Conservation (phyloP, 2,888 invertebrate species). For the Caenorhabditis doughertyi region DNA sequence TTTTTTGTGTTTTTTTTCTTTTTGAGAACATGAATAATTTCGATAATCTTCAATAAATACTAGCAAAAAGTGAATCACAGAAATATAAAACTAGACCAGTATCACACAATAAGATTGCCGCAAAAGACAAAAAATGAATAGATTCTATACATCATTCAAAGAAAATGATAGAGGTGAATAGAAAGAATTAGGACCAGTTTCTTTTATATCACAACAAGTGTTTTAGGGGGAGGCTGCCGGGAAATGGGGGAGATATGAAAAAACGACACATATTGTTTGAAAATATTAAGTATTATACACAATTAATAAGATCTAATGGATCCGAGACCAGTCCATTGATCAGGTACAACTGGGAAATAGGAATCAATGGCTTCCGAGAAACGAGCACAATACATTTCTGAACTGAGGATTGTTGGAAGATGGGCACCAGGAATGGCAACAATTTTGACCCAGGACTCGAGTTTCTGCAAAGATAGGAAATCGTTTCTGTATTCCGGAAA, state of each 20-base stretch:
- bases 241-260: not conserved
- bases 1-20: not conserved
- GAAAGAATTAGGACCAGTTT: constrained; percentile 8
- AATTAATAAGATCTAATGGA: constrained; percentile 71
- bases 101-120: constrained; percentile 11
- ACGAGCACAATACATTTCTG: constrained; percentile 92
- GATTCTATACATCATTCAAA: not conserved
- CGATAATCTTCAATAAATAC: not conserved
- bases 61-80: constrained; percentile 23
- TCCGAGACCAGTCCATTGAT: constrained; percentile 85
- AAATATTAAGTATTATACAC: constrained; percentile 4
- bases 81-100: constrained; percentile 20
- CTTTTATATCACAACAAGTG: constrained; percentile 13
- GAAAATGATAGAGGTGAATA: not conserved
- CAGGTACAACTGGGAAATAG: constrained; percentile 93
- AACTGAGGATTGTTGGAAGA: constrained; percentile 96
- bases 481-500: no score
- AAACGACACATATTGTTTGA: no score
- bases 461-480: constrained; percentile 75
- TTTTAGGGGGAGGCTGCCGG: not conserved
- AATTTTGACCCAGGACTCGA: constrained; percentile 76
- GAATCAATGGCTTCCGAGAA: constrained; percentile 91
- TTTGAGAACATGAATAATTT: constrained; percentile 15
- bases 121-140: not conserved
- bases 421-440: constrained; percentile 85